These are phyloP conservation scores for Sinhomidia bicolor DNA, from an alignment of 2,888 invertebrate genomes.

Conservation along the genomic window DNA sequence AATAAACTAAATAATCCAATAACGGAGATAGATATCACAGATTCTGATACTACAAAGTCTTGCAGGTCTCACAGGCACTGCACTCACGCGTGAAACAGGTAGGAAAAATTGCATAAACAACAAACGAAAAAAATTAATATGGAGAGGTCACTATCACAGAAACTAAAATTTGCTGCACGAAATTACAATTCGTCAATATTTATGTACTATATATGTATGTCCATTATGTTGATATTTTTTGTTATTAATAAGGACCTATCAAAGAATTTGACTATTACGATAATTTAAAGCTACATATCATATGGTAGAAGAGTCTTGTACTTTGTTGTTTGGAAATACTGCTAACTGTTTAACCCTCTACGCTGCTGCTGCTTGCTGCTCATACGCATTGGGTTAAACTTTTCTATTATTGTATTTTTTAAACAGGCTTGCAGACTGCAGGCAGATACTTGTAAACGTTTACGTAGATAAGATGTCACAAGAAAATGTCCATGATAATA, in stretches of 20 bases:
- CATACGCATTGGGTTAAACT: background rate
- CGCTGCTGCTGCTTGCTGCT: background rate
- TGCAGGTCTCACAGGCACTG: slow-evolving; percentile 59
- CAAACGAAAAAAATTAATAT: background rate
- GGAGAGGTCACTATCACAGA: slow-evolving; percentile 56
- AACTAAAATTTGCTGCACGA: slow-evolving; percentile 27
- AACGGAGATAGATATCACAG: slow-evolving; percentile 58
- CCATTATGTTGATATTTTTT: background rate
- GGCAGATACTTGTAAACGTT: background rate
- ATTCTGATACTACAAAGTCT: slow-evolving; percentile 33
- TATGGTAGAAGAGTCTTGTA: background rate
- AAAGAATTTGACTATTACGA: background rate
- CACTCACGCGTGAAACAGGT: slow-evolving; percentile 7
- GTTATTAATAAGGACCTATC: background rate
- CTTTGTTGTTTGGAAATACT: slow-evolving; percentile 32
- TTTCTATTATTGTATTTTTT: background rate
- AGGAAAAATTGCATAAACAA: background rate
- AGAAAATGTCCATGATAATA: background rate
- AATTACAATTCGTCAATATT: background rate
- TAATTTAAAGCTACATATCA: background rate
- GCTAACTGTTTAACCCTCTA: background rate
- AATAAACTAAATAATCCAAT: slow-evolving; percentile 25
- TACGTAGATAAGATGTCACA: slow-evolving; percentile 6
- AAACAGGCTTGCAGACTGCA: background rate
- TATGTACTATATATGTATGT: background rate